Percentiles rank a stretch among this genome's conserved stretches.
These are phyloP conservation scores for Turnix velox DNA, from an alignment of 2,113 vertebrate genomes.

Conservation along the genomic window DNA sequence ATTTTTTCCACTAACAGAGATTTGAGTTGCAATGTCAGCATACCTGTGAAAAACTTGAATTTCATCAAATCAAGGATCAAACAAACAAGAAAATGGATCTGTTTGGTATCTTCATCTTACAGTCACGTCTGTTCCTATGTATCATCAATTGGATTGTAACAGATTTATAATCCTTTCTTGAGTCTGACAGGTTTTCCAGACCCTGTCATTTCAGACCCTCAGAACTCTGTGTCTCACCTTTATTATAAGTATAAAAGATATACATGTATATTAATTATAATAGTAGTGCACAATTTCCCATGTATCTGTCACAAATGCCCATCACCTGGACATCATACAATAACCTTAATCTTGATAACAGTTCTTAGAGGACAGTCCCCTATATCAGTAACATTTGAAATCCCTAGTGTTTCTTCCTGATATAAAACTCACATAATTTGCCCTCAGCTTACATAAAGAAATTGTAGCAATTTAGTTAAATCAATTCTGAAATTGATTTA, in stretches of 20 bases:
- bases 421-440: not conserved
- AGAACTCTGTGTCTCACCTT: not conserved
- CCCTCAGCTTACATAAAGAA: not conserved
- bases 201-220: not conserved
- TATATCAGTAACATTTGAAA: not conserved
- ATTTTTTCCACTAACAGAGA: not conserved
- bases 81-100: accelerated
- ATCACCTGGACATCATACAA: not conserved
- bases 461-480: conserved; percentile 3
- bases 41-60: not conserved
- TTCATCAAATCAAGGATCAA: not conserved
- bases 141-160: not conserved
- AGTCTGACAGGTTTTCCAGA: not conserved
- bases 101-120: not conserved
- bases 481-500: conserved; percentile 39
- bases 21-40: not conserved
- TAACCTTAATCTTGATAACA: not conserved
- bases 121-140: not conserved
- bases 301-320: not conserved
- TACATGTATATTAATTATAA: not conserved
- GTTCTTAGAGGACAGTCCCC: not conserved
- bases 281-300: not conserved
- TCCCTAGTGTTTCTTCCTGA: not conserved
- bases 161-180: not conserved
- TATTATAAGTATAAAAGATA: not conserved